Percentiles rank a stretch among this genome's conserved stretches.
These are phyloP conservation scores for Latheticus oryzae DNA, from an alignment of 2,888 invertebrate genomes.

Conservation along the genomic window DNA sequence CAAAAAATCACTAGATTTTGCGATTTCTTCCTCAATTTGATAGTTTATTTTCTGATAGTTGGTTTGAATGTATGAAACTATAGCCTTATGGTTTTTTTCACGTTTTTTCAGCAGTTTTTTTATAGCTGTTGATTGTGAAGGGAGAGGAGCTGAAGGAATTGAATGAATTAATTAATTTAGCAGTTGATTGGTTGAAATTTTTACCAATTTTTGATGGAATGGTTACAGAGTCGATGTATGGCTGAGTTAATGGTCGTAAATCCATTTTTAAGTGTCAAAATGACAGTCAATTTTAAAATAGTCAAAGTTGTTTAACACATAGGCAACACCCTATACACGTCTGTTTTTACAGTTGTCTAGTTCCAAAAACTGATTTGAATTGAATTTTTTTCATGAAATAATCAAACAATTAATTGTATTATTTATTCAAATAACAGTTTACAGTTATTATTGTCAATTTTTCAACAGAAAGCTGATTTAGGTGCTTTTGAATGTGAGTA, in stretches of 20 bases:
- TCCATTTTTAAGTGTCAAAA: constrained; percentile 3
- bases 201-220: constrained; percentile 12
- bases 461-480: no score
- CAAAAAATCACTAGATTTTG: background rate
- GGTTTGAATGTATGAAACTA: background rate
- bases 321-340: no score
- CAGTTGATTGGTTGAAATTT: background rate
- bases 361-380: no score
- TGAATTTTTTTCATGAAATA: no score
- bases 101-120: constrained; percentile 8
- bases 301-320: no score
- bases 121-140: constrained; percentile 4
- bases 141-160: constrained; percentile 3
- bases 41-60: background rate
- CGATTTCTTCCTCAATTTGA: constrained; percentile 11
- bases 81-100: constrained; percentile 7
- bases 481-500: no score
- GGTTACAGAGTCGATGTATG: constrained; percentile 4
- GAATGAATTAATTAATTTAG: background rate
- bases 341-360: no score
- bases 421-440: no score
- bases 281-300: no score
- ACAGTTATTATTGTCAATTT: no score
- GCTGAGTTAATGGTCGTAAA: constrained; percentile 13
- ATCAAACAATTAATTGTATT: no score